Evolutionary conservation across 64 coral and sea anemone species (phyloP), one percentile per base, ranked within the genome.

Genomic region (Platygyra sinensis): DNA sequence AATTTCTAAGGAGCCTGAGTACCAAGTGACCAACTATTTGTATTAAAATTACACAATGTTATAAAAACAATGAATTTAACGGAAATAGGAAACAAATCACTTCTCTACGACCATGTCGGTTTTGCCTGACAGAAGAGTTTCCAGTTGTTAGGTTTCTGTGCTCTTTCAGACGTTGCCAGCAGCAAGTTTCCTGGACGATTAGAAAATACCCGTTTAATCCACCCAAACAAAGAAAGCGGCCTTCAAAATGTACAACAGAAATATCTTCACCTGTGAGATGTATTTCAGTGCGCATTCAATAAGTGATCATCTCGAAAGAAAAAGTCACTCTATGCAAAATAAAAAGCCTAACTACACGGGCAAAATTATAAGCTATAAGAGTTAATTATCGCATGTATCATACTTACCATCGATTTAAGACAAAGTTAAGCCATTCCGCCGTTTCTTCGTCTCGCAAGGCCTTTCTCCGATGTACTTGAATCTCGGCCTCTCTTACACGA

Each of bases 371-470:
- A 46, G 31, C 59, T 38, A 51, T 5, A 20, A 42, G 2, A 67
- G 46, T 65, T 10, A 46, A n/a, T 13, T 67, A 32, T 36, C 17
- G 20, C 65, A 31, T 3, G n/a, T n/a, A 42, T 65, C 22, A 49
- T 52, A 86, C 72, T 94, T 78, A 98, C 96, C 96, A 98, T 86
- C 96, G 85, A 64, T 98, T 98, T 17, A 98, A 76, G 50, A 98
- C 91, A 80, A 98, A 98, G 62, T 98, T 98, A 8, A 98, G 54
- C 96, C 96, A 98, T 62, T 98, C 96, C 2, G 89, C 91, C 0
- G 96, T 94, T 81, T 98, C 96, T 67, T 98, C 96, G 36, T 94
- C 79, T 78, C 96, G 89, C 29, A 98, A 86, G 18, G 96, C 96
- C 62, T 98, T 98, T 64, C 73, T 76, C 52, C 89, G 91, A 42